Evolutionary conservation across 2,888 invertebrate species (phyloP), one percentile per base, ranked within the genome.

Genomic region (Dryomyza anilis): DNA sequence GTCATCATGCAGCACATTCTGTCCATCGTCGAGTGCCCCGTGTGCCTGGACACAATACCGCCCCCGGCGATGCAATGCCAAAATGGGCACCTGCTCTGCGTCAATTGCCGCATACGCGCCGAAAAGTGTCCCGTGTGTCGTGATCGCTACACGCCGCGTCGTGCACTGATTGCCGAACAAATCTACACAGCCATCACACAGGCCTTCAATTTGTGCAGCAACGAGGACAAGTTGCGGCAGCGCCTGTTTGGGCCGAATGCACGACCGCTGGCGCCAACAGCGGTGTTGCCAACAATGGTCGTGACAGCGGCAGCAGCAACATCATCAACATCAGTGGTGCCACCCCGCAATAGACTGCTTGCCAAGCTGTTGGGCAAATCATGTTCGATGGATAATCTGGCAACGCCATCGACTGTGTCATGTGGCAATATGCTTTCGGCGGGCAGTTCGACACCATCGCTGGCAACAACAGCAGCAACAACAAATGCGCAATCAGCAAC

Each of bases 51-150:
- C 70, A 88, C 87, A 60, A 87, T 88, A 65, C 77, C 84, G 43
- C 87, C 89, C 12, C 89, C 89, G 4, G 86, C 86, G 1, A 85
- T 87, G 70, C 89, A 89, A 74, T 89, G 89, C 73, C 87, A 87
- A 62, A 87, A 89, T 72, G 89, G 89, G 0, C 89, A 89, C 76
- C 83, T 89, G 67, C 84, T 89, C 52, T 89, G 89, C 76, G 83
- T 85, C 36, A 84, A 84, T 65, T 89, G 89, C 73, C 86, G 88
- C 71, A 82, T 86, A 16, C 87, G 87, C 75, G 85, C 88, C 21
- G 85, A 86, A 67, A 84, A 85, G 64, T 89, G 89, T 76, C 89
- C 89, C 1, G 85, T 89, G 3, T 89, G 89, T 72, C 84, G 89
- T 45, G 85, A 87, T 48, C 84, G 85, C 69, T 85, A 86, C 64